A percentile compares a stretch with the other conserved stretches of the same genome.
Conservation (phyloP, 1,140 invertebrate species). For the Atopsyche davidsoni region DNA sequence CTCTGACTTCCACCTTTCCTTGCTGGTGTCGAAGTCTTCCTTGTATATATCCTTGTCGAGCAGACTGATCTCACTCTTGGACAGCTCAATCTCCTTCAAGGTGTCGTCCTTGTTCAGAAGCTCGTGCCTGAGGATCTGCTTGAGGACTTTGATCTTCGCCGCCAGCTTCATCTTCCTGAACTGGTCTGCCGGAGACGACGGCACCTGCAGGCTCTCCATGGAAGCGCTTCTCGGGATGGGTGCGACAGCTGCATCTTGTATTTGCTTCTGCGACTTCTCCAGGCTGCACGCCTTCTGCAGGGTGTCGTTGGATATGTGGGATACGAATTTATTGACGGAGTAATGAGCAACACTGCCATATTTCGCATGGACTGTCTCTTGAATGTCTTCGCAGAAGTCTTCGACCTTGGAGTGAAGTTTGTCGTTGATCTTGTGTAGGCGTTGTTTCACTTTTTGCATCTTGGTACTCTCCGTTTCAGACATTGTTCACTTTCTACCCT, state of each 20-base stretch:
- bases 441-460: slow-evolving; percentile 41
- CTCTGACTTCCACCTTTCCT: too few species aligned
- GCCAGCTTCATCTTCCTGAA: slow-evolving; percentile 12
- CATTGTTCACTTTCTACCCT: too few species aligned
- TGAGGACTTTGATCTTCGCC: slow-evolving; percentile 19
- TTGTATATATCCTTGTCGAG: slow-evolving; percentile 17
- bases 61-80: slow-evolving; percentile 20
- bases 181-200: neutral
- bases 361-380: slow-evolving; percentile 40
- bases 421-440: slow-evolving; percentile 38
- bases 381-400: slow-evolving; percentile 43
- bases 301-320: slow-evolving; percentile 37
- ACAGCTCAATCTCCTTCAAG: slow-evolving; percentile 10
- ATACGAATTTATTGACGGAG: slow-evolving; percentile 34
- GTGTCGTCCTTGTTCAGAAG: slow-evolving; percentile 5
- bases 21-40: too few species aligned
- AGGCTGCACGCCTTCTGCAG: slow-evolving; percentile 12
- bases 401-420: slow-evolving; percentile 44
- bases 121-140: slow-evolving; percentile 15
- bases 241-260: too few species aligned
- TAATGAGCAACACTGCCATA: slow-evolving; percentile 15
- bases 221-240: slow-evolving; percentile 20
- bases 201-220: slow-evolving; percentile 10
- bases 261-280: neutral
- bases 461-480: slow-evolving; percentile 33